A percentile compares a stretch with the other conserved stretches of the same genome.
Conservation (phyloP, 1,140 invertebrate species). For the Drosophila tropicalis region DNA sequence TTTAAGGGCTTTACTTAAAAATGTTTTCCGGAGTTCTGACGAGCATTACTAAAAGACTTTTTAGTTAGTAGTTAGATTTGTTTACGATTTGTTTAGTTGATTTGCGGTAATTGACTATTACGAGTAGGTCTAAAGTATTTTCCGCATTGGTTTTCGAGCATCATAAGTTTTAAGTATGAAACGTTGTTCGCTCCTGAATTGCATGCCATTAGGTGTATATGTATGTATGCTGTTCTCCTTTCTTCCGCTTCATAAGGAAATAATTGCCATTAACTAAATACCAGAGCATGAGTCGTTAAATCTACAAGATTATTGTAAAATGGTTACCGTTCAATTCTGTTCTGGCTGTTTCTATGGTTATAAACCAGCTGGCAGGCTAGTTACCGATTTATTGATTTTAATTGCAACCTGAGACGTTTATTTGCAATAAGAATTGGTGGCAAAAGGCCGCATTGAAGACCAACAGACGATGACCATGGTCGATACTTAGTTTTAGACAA, state of each 20-base stretch:
- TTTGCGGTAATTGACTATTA: neutral
- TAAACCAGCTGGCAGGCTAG: conserved; percentile 80
- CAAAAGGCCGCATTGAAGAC: conserved; percentile 42
- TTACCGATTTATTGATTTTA: conserved; percentile 81
- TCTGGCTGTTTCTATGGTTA: conserved; percentile 55
- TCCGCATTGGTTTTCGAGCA: too few species aligned
- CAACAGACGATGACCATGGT: conserved; percentile 6
- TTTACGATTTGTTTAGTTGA: too few species aligned
- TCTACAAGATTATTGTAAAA: conserved; percentile 53
- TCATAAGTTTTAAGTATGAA: too few species aligned
- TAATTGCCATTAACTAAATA: conserved; percentile 19
- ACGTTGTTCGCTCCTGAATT: too few species aligned
- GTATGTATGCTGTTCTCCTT: too few species aligned
- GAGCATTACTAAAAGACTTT: conserved; percentile 7
- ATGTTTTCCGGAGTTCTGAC: neutral
- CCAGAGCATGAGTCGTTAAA: conserved; percentile 42
- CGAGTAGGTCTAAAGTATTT: too few species aligned
- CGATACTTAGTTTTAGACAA: conserved; percentile 69
- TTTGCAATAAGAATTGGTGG: conserved; percentile 71
- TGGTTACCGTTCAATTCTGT: conserved; percentile 60
- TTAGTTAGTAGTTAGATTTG: neutral
- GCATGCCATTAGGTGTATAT: neutral
- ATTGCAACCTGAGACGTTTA: conserved; percentile 78
- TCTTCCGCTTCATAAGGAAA: neutral
- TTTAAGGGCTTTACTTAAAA: neutral